Evolutionary conservation across 2,888 invertebrate genomes (phyloP), one percentile per base, ranked within the genome.

Genomic region (Eueremaeus valkanovi): DNA sequence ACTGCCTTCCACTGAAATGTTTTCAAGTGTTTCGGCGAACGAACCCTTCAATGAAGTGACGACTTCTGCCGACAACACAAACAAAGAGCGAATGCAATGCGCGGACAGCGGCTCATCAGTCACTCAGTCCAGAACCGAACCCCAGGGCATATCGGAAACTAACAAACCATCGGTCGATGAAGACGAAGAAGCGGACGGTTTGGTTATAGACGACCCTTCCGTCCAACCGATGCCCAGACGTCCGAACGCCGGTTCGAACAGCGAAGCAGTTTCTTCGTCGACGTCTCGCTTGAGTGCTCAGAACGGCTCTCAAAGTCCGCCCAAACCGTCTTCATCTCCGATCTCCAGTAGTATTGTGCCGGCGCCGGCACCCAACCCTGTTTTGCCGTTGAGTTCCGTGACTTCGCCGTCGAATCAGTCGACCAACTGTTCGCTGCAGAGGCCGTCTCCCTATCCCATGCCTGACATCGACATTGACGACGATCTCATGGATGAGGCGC

Each of bases 401-500:
- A 88, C 89, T 6, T 90, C 90, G 8, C 87, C 86, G 80, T 87
- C 90, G 33, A 80, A 81, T 72, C 89, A 89, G 79, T 81, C 82
- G 27, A 78, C 76, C 21, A 78, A 79, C 13, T 79, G 79, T 78
- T 79, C 80, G 55, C 75, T 80, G 45, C 76, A 79, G 33, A 81
- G 82, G 75, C 90, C 91, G 8, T 83, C 84, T 1, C 91, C 92
- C 24, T 90, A 90, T 81, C 90, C 91, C 80, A 61, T 66, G 1
- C 36, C 66, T 16, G 45, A 45, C 9, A 91, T 92, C 66, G 93
- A 45, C 9, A 91, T 92, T 66, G 93, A 93, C 82, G 93, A 94
- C 83, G 93, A 93, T 81, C 88, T 93, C 27, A 92, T 92, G 91
- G 92, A 93, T 83, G 92, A 92, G 82, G 92, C 92, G 8, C 85